phyloP scores from a whole-genome alignment of 2,113 vertebrate species.

The Benitochromis conjunctus region DNA sequence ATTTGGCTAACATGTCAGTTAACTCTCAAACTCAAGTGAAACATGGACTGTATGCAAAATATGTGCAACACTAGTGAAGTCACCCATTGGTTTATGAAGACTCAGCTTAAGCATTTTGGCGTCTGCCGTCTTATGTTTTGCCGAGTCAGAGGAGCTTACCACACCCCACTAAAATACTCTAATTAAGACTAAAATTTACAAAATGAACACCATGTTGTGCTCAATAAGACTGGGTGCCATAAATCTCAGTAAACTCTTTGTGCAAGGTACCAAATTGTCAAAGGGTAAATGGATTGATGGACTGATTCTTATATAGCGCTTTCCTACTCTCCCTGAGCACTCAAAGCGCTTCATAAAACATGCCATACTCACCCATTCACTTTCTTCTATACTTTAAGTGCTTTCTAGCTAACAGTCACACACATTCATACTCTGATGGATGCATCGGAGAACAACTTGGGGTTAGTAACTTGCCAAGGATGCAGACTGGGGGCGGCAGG shows the following conservation, averaged over 20 bases:
- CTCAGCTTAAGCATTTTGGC: not conserved
- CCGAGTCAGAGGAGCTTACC: not conserved
- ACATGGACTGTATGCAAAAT: not conserved
- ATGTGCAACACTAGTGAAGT: not conserved
- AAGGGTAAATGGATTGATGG: too few relatives aligned
- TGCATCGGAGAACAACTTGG: not conserved
- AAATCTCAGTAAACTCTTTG: not conserved
- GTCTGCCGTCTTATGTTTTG: not conserved
- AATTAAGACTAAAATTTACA: not conserved
- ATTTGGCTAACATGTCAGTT: not conserved
- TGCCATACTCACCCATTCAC: too few relatives aligned
- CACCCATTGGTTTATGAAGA: not conserved
- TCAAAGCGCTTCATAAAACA: too few relatives aligned
- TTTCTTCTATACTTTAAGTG: too few relatives aligned
- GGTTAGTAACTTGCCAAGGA: not conserved
- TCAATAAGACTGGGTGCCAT: not conserved
- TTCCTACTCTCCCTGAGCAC: too few relatives aligned
- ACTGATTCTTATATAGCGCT: too few relatives aligned
- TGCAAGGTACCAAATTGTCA: not conserved
- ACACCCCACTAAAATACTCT: not conserved
- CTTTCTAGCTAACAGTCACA: not conserved
- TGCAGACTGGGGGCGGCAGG: not conserved
- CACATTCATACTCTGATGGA: not conserved
- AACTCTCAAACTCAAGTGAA: not conserved
- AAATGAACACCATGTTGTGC: not conserved